Conservation (phyloP, 1,140 invertebrate genomes). For the Grapholita molesta region DNA sequence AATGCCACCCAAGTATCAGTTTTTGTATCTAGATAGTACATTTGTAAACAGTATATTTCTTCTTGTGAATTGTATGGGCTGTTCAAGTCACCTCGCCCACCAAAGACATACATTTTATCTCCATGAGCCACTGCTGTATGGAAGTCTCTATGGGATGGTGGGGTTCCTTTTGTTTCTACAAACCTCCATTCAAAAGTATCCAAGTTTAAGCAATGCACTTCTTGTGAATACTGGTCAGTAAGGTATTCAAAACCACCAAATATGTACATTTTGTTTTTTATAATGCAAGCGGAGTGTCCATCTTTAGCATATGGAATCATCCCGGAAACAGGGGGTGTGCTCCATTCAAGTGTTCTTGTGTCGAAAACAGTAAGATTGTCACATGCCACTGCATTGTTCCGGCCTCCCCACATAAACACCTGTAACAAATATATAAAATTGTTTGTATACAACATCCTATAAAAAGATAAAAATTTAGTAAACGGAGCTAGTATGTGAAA, state of each 20-base stretch:
- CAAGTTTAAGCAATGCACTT: constrained; percentile 87
- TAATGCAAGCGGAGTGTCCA: constrained; percentile 93
- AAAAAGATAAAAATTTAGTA: too few species aligned
- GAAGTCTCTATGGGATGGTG: constrained; percentile 90
- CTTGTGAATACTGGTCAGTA: constrained; percentile 88
- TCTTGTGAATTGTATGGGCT: constrained; percentile 82
- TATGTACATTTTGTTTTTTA: constrained; percentile 91
- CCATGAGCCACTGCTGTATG: constrained; percentile 88
- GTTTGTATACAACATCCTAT: constrained; percentile 6
- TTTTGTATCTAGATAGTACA: constrained; percentile 87
- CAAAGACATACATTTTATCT: constrained; percentile 91
- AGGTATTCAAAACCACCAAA: constrained; percentile 93
- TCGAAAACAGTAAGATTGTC: constrained; percentile 89
- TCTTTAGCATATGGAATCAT: constrained; percentile 88
- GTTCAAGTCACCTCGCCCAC: constrained; percentile 86
- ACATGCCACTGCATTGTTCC: constrained; percentile 91
- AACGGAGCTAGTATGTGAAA: too few species aligned
- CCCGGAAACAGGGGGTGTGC: constrained; percentile 81
- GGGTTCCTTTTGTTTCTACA: constrained; percentile 79
- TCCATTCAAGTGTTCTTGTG: constrained; percentile 86
- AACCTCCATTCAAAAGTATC: constrained; percentile 85
- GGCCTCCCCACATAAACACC: constrained; percentile 93
- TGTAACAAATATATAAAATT: constrained; percentile 38
- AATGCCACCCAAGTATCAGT: constrained; percentile 82
- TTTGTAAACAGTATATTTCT: constrained; percentile 88